phyloP scores from a whole-genome alignment of 1,140 invertebrate genomes.

The Bilobella aurantiaca region DNA sequence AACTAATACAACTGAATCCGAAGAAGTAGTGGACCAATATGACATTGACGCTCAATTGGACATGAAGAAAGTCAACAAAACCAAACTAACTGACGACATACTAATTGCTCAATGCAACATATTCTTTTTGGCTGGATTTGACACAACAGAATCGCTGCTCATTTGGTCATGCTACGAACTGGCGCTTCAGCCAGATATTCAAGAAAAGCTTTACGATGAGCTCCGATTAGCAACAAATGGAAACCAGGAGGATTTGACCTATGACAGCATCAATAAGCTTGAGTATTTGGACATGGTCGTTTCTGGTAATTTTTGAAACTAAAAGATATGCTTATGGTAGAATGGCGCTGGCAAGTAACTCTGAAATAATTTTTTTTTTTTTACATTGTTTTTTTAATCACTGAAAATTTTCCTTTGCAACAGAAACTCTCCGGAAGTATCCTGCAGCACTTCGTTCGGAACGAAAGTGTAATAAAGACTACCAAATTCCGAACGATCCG shows the following conservation, averaged over 20 bases:
- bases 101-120: constrained; percentile 20
- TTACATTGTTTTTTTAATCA: too few relatives aligned
- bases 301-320: not conserved
- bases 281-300: not conserved
- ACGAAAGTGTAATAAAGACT: not conserved
- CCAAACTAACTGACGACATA: not conserved
- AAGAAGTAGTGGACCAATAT: constrained; percentile 13
- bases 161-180: constrained; percentile 38
- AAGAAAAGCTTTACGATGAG: constrained; percentile 35
- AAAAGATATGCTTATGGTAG: not conserved
- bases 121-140: constrained; percentile 43
- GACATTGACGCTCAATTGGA: constrained; percentile 14
- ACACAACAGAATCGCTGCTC: constrained; percentile 39
- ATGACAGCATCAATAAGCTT: not conserved
- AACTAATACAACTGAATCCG: not conserved
- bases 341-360: too few relatives aligned
- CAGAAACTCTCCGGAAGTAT: not conserved
- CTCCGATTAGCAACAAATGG: not conserved
- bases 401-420: too few relatives aligned
- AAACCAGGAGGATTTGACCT: not conserved
- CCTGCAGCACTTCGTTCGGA: not conserved
- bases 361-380: not conserved
- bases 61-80: not conserved
- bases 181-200: constrained; percentile 39
- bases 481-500: not conserved